Conservation (phyloP, 2,113 vertebrate genomes). For the Apodemus speciosus region DNA sequence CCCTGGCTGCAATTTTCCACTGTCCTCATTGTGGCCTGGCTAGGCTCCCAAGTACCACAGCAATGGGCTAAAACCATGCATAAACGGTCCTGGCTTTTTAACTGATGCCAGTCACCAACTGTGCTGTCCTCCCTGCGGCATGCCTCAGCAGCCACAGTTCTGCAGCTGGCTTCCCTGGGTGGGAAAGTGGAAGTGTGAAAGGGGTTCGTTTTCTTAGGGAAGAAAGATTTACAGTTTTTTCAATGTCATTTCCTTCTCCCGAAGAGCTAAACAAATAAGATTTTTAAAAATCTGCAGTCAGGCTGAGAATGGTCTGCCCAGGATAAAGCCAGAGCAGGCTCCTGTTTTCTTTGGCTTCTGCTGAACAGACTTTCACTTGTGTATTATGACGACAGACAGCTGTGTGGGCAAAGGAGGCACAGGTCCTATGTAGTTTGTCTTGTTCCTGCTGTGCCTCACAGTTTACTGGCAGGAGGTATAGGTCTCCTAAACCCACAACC, state of each 20-base stretch:
- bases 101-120: background rate
- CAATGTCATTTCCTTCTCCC: background rate
- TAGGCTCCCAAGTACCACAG: background rate
- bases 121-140: fast-evolving
- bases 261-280: background rate
- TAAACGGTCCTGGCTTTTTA: background rate
- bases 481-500: slow-evolving; percentile 48
- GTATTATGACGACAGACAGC: fast-evolving
- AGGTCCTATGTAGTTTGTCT: background rate
- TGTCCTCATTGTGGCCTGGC: background rate
- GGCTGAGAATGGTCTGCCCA: background rate
- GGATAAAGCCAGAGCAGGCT: background rate
- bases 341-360: background rate
- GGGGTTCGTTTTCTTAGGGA: background rate
- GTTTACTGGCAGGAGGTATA: slow-evolving; percentile 37
- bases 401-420: background rate
- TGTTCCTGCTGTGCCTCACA: slow-evolving; percentile 21
- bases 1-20: background rate
- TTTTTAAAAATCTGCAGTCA: background rate
- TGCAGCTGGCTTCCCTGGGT: background rate
- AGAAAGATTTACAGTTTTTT: background rate
- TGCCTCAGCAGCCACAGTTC: background rate
- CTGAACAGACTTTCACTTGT: background rate
- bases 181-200: background rate
- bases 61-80: background rate